These are phyloP conservation scores for Sardina pilchardus DNA, from an alignment of 2,113 vertebrate species.

Conservation along the genomic window DNA sequence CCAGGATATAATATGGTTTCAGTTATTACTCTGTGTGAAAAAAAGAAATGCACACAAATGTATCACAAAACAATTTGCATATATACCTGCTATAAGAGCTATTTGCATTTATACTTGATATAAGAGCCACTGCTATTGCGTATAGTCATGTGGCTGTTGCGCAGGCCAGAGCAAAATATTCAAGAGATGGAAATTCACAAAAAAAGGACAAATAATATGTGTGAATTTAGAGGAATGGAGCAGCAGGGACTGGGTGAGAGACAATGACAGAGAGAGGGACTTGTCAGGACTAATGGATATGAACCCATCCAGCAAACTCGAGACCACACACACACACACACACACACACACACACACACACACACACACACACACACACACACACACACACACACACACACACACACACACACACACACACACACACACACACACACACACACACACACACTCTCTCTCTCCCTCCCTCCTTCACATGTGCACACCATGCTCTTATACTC, in stretches of 20 bases:
- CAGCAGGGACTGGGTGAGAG: neutral
- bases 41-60: neutral
- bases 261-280: neutral
- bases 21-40: neutral
- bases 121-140: neutral
- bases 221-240: neutral
- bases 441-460: neutral
- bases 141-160: neutral
- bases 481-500: neutral
- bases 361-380: slow-evolving; percentile 15
- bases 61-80: slow-evolving; percentile 13
- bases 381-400: neutral
- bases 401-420: neutral
- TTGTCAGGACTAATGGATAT: slow-evolving; percentile 1
- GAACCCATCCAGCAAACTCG: neutral
- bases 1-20: neutral
- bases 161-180: neutral
- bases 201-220: neutral
- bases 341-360: neutral
- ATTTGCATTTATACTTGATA: neutral
- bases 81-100: neutral
- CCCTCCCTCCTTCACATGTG: neutral
- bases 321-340: slow-evolving; percentile 5
- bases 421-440: neutral
- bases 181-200: neutral